A percentile compares a stretch with the other conserved stretches of the same genome.
These are phyloP conservation scores for Acanthurus leucopareius DNA, from an alignment of 2,797 vertebrate genomes.

Conservation along the genomic window DNA sequence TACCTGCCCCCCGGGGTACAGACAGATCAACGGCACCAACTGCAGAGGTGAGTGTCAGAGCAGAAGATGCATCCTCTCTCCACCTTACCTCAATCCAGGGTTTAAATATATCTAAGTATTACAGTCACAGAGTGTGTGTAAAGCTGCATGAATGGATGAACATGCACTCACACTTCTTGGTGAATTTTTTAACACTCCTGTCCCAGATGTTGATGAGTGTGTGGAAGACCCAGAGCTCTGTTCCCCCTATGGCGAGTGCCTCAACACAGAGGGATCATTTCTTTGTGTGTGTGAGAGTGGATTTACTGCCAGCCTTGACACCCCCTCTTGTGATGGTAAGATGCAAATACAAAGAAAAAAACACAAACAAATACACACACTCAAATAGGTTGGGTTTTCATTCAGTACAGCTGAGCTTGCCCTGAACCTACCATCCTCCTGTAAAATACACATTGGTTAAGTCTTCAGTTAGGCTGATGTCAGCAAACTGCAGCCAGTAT, in stretches of 20 bases:
- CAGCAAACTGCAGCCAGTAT: too few relatives aligned
- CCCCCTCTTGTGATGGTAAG: constrained; percentile 91
- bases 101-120: too few relatives aligned
- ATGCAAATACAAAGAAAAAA: constrained; percentile 8
- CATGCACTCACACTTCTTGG: not conserved
- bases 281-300: constrained; percentile 91
- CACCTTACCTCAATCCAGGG: too few relatives aligned
- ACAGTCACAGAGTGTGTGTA: too few relatives aligned
- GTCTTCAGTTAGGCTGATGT: too few relatives aligned
- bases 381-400: too few relatives aligned
- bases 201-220: constrained; percentile 94
- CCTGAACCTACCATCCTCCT: too few relatives aligned
- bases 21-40: constrained; percentile 85
- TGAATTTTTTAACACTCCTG: constrained; percentile 15
- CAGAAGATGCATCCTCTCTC: too few relatives aligned
- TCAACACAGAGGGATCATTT: constrained; percentile 93
- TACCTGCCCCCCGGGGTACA: constrained; percentile 90
- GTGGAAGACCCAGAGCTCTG: constrained; percentile 88
- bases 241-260: constrained; percentile 89
- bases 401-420: too few relatives aligned
- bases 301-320: constrained; percentile 85
- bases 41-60: constrained; percentile 88
- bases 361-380: not conserved
- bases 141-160: not conserved
- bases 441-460: too few relatives aligned